phyloP scores from a whole-genome alignment of 2,888 invertebrate species.

The Acleris holmiana region DNA sequence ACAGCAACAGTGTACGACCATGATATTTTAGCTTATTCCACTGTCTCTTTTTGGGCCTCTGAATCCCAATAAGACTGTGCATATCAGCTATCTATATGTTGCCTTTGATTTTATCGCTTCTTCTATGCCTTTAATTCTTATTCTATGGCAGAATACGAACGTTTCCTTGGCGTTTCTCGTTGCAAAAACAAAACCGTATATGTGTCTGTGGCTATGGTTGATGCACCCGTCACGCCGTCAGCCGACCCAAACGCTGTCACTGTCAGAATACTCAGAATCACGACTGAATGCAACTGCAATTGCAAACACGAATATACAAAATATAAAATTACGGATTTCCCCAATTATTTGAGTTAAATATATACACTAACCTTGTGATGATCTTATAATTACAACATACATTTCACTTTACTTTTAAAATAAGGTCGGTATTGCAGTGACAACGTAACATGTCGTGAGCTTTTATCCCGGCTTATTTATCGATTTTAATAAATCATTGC shows the following conservation, averaged over 20 bases:
- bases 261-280: constrained; percentile 20
- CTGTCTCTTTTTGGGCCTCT: no score
- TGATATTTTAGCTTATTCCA: no score
- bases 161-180: no score
- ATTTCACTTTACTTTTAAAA: not conserved
- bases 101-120: no score
- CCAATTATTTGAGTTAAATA: constrained; percentile 16
- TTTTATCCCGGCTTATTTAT: constrained; percentile 36
- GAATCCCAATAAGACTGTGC: no score
- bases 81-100: no score
- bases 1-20: no score
- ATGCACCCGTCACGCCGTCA: not conserved
- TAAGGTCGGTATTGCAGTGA: constrained; percentile 1
- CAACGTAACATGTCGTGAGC: constrained; percentile 6
- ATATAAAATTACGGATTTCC: not conserved
- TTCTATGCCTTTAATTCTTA: no score
- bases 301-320: constrained; percentile 22
- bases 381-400: not conserved
- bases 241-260: constrained; percentile 3
- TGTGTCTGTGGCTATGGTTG: no score
- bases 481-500: constrained; percentile 37
- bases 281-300: constrained; percentile 25
- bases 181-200: no score
- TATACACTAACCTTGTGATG: constrained; percentile 1
- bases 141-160: no score